phyloP scores from a whole-genome alignment of 2,113 vertebrate genomes.

The Nothoprocta pentlandii region DNA sequence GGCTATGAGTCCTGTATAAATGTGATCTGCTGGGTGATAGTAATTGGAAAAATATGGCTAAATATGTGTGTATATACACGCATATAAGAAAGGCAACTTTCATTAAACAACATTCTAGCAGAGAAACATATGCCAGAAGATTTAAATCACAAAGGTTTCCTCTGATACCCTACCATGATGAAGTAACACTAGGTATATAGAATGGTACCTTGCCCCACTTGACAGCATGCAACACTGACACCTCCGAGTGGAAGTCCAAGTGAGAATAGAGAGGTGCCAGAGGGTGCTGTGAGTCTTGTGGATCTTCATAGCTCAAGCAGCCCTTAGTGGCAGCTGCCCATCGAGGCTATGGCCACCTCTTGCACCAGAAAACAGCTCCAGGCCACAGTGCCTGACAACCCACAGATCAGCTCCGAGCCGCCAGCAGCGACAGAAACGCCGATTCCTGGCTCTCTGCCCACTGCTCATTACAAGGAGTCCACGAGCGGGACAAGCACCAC shows the following conservation, averaged over 20 bases:
- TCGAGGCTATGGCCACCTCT: background rate
- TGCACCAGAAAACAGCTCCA: background rate
- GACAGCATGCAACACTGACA: fast-evolving
- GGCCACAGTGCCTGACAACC: fast-evolving
- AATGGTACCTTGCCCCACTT: background rate
- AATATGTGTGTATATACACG: background rate
- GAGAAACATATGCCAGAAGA: background rate
- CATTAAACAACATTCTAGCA: background rate
- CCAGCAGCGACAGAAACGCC: too few relatives aligned
- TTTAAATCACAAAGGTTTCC: background rate
- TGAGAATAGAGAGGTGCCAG: background rate
- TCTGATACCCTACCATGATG: background rate
- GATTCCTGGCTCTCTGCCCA: background rate
- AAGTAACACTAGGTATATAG: background rate
- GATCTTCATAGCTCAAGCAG: background rate
- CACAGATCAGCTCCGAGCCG: fast-evolving
- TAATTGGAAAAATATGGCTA: conserved; percentile 46
- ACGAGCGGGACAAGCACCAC: fast-evolving
- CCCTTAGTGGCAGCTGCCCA: background rate
- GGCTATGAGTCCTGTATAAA: background rate
- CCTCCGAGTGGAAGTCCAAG: background rate
- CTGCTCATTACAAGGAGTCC: background rate
- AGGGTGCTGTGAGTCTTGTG: background rate
- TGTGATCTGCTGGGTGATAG: background rate
- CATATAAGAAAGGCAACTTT: background rate